Base-by-base conservation (phyloP, 2,888 invertebrate species). In the Eupithecia centaureata region DNA sequence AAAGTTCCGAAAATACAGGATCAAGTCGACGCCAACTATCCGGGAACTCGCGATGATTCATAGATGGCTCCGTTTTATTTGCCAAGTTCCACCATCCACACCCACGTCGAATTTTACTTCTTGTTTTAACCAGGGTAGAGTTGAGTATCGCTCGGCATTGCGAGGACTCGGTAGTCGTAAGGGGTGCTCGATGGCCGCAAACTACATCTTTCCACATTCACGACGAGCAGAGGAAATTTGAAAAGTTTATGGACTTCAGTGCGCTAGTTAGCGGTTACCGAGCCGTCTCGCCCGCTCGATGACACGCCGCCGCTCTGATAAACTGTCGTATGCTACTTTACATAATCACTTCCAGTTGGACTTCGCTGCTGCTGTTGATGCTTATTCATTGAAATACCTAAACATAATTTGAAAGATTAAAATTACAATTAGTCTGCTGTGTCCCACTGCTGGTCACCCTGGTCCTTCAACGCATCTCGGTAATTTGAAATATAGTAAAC, bases 201-300 rank as follows among this genome's bases (percentile, higher is more conserved):
- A 69, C 68, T 63, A 59, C 62, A 69, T 65, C 65, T 69, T 68
- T 60, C 62, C 65, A 69, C 60, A 60, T 61, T 68, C 62, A 15
- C 42, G 18, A 2, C 18, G 63, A 28, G 42, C 51, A 60, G 65
- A 68, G 68, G 65, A 69, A 69, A 69, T 69, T 69, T 60, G 65
- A 65, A 65, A 69, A 69, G 59, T 69, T 68, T 38, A 54, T 58
- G 62, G 58, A 64, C 18, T 68, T 27, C 35, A 57, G 62, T 10
- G n/a, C 5, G 7, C 28, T 25, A 18, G 51, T 61, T 51, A 13
- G 51, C 42, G 25, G 25, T 38, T 8, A n/a, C 35, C 42, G 28
- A 42, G 58, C 35, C 27, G 58, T 51, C 25, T n/a, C 18, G 35
- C n/a, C 35, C 8, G 10, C 12, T 4, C 12, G n/a, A n/a, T n/a